These are phyloP conservation scores for Sarcophaga bullata DNA, from an alignment of 1,140 invertebrate genomes.

Conservation along the genomic window DNA sequence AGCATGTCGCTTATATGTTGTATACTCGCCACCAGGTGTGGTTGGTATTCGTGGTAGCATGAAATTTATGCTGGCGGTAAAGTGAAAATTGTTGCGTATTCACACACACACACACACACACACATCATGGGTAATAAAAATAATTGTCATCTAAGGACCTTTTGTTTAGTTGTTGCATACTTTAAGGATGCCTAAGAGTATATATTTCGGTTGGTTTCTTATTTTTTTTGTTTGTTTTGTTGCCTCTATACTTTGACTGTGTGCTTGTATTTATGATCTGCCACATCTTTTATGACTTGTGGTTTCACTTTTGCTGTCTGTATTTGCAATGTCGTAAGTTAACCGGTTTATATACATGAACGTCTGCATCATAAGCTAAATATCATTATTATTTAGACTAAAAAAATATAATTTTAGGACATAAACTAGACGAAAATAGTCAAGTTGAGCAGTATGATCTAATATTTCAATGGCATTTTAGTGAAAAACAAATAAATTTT, in stretches of 20 bases:
- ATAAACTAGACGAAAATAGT: no score
- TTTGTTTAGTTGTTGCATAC: slow-evolving; percentile 5
- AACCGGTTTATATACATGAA: background rate
- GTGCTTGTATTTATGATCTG: background rate
- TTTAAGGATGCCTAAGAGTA: background rate
- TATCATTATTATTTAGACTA: background rate
- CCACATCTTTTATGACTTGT: slow-evolving; percentile 33
- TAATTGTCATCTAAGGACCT: slow-evolving; percentile 48
- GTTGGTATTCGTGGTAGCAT: no score
- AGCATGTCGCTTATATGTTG: background rate
- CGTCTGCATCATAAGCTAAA: slow-evolving; percentile 41
- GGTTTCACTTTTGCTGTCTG: background rate
- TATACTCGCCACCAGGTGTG: background rate
- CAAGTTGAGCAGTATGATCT: no score
- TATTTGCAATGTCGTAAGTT: no score
- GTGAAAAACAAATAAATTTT: no score
- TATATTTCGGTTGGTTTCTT: background rate
- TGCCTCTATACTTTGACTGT: background rate
- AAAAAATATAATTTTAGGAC: no score
- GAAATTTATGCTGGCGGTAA: no score
- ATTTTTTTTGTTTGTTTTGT: slow-evolving; percentile 6
- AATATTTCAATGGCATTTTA: no score
- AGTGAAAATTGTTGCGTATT: no score
- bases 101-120: no score
- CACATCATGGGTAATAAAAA: slow-evolving; percentile 42